Evolutionary conservation across 2,113 vertebrate genomes (phyloP), one percentile per base, ranked within the genome.

Genomic region (Sorex fumeus): DNA sequence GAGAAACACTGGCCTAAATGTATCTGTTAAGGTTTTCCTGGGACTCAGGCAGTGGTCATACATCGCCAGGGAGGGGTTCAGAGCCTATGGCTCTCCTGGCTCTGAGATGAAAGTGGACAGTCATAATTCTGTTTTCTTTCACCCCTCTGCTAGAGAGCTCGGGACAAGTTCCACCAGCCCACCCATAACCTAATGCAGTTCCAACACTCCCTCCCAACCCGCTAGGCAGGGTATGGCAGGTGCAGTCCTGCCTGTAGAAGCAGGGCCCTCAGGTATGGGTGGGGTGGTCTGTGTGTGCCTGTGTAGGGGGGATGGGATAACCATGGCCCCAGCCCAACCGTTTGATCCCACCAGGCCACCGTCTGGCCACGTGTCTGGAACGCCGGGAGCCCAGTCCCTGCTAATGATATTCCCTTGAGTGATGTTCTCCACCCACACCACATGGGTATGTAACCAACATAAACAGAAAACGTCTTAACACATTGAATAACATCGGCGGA

Each of bases 381-480:
- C 82, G 90, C 88, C 9, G 67, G 78, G 84, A 78, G 67, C 88
- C 79, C 91, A n/a, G 1, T 77, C 87, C 36, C 90, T 88, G 60
- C 93, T 96, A 83, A 91, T 45, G 67, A 77, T 95, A 80, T 93
- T 96, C 93, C 81, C 78, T 23, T 25, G 91, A 96, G 93, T 88
- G 90, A 72, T 91, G 78, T 91, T 95, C 93, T 90, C 93, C 95
- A 95, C 95, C 95, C 96, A 95, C 53, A 83, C 90, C 93, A 93
- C 90, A 90, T 94, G 94, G 94, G 85, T 94, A 43, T 88, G 90
- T 91, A 95, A 95, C 95, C 91, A 96, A 88, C 85, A 95, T 91
- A 95, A 95, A 95, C 96, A 97, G 85, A 96, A 93, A 91, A 76
- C 3, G 47, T 94, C 90, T 93, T 94, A 85, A 95, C 95, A 94